Evolutionary conservation across 2,113 vertebrate species (phyloP).

Genomic region (Coturnix japonica): DNA sequence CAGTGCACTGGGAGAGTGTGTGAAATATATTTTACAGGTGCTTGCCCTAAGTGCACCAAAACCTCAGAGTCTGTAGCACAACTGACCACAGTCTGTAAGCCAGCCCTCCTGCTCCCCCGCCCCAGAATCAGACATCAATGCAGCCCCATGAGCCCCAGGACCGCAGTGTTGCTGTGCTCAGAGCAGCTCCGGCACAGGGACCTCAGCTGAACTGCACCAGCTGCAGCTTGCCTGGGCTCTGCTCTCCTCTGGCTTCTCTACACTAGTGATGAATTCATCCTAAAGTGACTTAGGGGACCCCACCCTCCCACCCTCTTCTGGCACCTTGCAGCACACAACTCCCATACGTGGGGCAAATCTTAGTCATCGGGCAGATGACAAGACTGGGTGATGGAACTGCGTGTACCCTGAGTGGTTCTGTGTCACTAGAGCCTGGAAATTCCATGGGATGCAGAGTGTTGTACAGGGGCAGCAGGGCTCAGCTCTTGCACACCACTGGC

Average conservation of each 20-base stretch:
- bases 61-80: fast-evolving
- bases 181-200: fast-evolving
- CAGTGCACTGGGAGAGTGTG: fast-evolving
- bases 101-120: background rate
- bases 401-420: background rate
- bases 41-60: background rate
- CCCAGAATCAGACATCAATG: fast-evolving
- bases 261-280: fast-evolving
- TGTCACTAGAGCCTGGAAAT: background rate
- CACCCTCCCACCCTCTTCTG: background rate
- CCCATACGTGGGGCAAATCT: fast-evolving
- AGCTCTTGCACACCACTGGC: background rate
- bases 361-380: background rate
- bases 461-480: background rate
- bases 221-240: background rate
- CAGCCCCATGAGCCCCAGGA: background rate
- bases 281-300: background rate
- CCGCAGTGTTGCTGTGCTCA: background rate
- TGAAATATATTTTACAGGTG: background rate
- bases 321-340: background rate
- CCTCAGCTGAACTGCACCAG: background rate
- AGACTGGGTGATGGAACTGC: background rate
- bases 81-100: fast-evolving
- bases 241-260: background rate
- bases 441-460: background rate